phyloP scores from a whole-genome alignment of 2,888 invertebrate genomes.

The Coronaproctus castanopsis region DNA sequence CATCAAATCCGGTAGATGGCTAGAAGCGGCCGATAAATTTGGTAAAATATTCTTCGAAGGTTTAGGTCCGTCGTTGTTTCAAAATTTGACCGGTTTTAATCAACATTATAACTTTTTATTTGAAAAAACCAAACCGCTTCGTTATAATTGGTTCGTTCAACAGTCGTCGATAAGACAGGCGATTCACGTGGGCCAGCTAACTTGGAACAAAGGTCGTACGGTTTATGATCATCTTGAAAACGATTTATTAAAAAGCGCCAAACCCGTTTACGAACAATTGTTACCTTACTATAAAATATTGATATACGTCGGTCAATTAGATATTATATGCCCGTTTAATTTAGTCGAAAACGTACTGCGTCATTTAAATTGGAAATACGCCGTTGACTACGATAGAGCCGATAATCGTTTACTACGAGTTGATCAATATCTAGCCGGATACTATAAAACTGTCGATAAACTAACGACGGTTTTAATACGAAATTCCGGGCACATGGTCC shows the following conservation, averaged over 20 bases:
- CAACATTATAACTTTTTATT: conserved; percentile 16
- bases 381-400: conserved; percentile 42
- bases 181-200: conserved; percentile 18
- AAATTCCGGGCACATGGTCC: conserved; percentile 63
- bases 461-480: conserved; percentile 50
- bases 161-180: conserved; percentile 8
- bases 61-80: conserved; percentile 3
- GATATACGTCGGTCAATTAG: conserved; percentile 74
- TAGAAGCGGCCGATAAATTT: conserved; percentile 24
- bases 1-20: conserved; percentile 23
- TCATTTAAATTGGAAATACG: conserved; percentile 43
- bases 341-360: conserved; percentile 19
- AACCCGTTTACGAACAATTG: conserved; percentile 46
- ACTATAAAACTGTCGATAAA: conserved; percentile 47
- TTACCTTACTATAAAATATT: conserved; percentile 43
- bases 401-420: conserved; percentile 45
- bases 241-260: conserved; percentile 65
- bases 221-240: conserved; percentile 49
- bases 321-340: conserved; percentile 70
- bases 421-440: conserved; percentile 46
- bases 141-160: conserved; percentile 5
- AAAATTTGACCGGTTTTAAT: conserved; percentile 15
- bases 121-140: background rate
- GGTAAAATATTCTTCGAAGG: conserved; percentile 14
- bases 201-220: conserved; percentile 1